phyloP scores from a whole-genome alignment of 2,113 vertebrate species.

The Raphicerus campestris region DNA sequence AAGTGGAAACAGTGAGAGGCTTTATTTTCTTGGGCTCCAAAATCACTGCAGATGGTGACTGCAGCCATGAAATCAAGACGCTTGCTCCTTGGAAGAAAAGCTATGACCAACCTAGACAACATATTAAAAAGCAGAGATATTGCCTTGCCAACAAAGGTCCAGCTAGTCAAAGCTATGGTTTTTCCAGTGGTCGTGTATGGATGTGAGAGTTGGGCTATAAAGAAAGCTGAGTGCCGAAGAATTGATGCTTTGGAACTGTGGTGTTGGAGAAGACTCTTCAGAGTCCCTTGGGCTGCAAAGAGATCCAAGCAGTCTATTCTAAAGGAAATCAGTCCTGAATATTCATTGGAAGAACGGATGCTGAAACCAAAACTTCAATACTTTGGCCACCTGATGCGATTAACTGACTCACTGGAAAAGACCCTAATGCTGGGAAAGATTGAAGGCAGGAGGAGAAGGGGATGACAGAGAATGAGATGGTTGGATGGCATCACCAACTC shows the following conservation, averaged over 20 bases:
- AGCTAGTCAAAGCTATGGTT: not conserved
- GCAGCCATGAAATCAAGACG: not conserved
- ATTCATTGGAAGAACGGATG: not conserved
- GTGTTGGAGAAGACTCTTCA: not conserved
- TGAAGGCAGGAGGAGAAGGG: not conserved
- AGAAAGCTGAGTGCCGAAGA: not conserved
- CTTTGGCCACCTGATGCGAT: not conserved
- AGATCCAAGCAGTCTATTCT: not conserved
- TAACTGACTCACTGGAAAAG: not conserved
- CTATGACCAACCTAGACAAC: not conserved
- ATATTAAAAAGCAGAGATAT: not conserved
- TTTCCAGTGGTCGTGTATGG: not conserved
- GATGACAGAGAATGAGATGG: not conserved
- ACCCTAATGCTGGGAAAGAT: not conserved
- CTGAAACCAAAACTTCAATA: not conserved
- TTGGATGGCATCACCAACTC: not conserved
- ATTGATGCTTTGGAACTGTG: not conserved
- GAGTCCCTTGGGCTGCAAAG: not conserved
- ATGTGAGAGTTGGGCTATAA: not conserved
- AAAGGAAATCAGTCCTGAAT: not conserved
- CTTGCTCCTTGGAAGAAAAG: not conserved
- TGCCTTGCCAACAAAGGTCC: not conserved
- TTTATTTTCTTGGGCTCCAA: not conserved
- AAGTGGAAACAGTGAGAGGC: not conserved
- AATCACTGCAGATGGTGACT: not conserved